These are phyloP conservation scores for Thunnus thynnus DNA, from an alignment of 2,113 vertebrate genomes.

Conservation along the genomic window DNA sequence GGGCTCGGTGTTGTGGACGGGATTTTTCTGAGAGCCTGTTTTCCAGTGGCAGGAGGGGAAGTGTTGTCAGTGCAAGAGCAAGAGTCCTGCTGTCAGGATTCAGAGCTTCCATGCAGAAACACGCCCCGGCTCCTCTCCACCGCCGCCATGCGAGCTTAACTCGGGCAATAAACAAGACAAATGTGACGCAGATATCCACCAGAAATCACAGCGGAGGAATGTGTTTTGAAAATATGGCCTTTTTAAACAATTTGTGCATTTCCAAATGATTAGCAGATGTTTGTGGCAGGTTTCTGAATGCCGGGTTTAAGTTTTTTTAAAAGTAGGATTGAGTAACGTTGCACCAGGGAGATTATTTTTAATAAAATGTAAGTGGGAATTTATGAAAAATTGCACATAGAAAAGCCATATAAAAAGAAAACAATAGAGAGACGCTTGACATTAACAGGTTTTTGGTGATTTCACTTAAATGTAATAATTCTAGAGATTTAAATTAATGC, in stretches of 20 bases:
- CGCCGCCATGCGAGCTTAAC: slow-evolving; percentile 23
- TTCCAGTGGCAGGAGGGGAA: slow-evolving; percentile 49
- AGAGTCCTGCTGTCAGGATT: background rate
- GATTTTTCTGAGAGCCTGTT: slow-evolving; percentile 55
- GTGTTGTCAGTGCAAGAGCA: slow-evolving; percentile 37
- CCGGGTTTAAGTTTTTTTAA: slow-evolving; percentile 41
- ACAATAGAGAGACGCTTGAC: background rate
- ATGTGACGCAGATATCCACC: slow-evolving; percentile 58
- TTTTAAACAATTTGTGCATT: slow-evolving; percentile 80
- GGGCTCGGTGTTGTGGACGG: slow-evolving; percentile 64
- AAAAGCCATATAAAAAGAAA: background rate
- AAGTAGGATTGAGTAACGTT: slow-evolving; percentile 43
- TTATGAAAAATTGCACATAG: background rate
- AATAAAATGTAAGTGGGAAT: slow-evolving; percentile 5
- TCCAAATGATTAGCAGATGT: slow-evolving; percentile 85
- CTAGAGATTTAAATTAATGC: background rate
- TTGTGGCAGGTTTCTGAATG: slow-evolving; percentile 67
- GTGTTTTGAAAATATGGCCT: slow-evolving; percentile 62
- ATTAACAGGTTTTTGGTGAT: background rate
- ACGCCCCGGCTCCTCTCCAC: slow-evolving; percentile 48
- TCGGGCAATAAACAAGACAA: slow-evolving; percentile 58
- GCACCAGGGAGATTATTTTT: slow-evolving; percentile 18
- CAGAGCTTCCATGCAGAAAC: slow-evolving; percentile 45
- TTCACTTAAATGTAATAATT: background rate
- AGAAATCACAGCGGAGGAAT: slow-evolving; percentile 58